Percentiles rank a stretch among this genome's conserved stretches.
Conservation (phyloP, 2,888 invertebrate genomes). For the Drosophila maculinotata region DNA sequence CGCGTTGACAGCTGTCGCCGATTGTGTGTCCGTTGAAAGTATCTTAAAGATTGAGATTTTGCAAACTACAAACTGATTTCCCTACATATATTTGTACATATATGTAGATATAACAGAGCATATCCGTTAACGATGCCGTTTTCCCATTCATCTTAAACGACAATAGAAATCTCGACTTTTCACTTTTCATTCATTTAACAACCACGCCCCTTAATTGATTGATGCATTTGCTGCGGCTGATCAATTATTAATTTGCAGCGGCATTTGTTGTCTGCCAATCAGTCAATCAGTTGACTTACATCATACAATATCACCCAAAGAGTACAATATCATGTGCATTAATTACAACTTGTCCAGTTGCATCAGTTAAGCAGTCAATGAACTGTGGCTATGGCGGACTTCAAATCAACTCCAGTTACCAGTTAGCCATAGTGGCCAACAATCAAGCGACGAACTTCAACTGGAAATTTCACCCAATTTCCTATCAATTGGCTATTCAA, state of each 20-base stretch:
- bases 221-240: constrained; percentile 59
- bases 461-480: constrained; percentile 72
- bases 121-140: constrained; percentile 12
- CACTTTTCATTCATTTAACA: constrained; percentile 68
- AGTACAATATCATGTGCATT: constrained; percentile 67
- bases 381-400: constrained; percentile 43
- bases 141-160: constrained; percentile 36
- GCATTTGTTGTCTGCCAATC: constrained; percentile 47
- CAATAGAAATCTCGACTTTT: constrained; percentile 51
- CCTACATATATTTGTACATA: constrained; percentile 1
- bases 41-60: constrained; percentile 32
- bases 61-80: constrained; percentile 22
- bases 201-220: constrained; percentile 64
- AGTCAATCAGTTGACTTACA: constrained; percentile 61
- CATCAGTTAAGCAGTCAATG: constrained; percentile 72
- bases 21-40: constrained; percentile 34
- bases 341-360: constrained; percentile 64
- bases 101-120: not conserved
- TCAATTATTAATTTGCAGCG: constrained; percentile 67
- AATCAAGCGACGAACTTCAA: not conserved
- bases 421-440: constrained; percentile 11
- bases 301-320: constrained; percentile 53
- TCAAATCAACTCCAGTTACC: constrained; percentile 25
- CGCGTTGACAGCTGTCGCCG: constrained; percentile 70
- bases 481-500: constrained; percentile 68